phyloP scores from a whole-genome alignment of 2,888 invertebrate species.

The Suillia variegata region DNA sequence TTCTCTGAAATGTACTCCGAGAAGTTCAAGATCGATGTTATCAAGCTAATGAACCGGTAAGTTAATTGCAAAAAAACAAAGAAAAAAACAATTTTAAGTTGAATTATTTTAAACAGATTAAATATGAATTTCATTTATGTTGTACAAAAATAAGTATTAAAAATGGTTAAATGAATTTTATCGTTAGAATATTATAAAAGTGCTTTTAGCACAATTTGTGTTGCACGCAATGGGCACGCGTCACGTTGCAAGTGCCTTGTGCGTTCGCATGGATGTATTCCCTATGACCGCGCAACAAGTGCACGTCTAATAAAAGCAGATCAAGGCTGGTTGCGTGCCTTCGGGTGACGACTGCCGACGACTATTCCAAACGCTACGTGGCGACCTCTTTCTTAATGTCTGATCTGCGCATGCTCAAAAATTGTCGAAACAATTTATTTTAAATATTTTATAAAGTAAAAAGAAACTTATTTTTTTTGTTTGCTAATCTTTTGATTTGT shows the following conservation, averaged over 20 bases:
- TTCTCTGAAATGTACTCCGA: constrained; percentile 99
- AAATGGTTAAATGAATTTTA: background rate
- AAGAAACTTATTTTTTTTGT: no score
- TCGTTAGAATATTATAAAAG: background rate
- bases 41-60: constrained; percentile 92
- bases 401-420: constrained; percentile 67
- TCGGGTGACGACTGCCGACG: constrained; percentile 42
- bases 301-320: constrained; percentile 73
- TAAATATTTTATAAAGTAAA: background rate
- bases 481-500: no score
- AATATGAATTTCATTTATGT: background rate
- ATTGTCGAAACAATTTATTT: constrained; percentile 42
- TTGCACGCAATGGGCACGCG: constrained; percentile 46
- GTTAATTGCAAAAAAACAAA: constrained; percentile 31
- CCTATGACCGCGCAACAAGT: constrained; percentile 63
- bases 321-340: constrained; percentile 20
- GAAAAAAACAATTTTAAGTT: background rate
- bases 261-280: constrained; percentile 12
- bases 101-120: background rate
- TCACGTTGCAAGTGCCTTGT: constrained; percentile 31
- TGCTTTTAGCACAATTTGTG: constrained; percentile 61
- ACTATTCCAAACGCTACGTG: constrained; percentile 71
- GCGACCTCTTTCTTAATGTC: constrained; percentile 86
- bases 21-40: constrained; percentile 97
- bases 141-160: background rate